Percentiles rank a stretch among this genome's conserved stretches.
Evolutionary conservation across 2,797 vertebrate genomes (phyloP).

Genomic region (Alcedo quadribrachys): DNA sequence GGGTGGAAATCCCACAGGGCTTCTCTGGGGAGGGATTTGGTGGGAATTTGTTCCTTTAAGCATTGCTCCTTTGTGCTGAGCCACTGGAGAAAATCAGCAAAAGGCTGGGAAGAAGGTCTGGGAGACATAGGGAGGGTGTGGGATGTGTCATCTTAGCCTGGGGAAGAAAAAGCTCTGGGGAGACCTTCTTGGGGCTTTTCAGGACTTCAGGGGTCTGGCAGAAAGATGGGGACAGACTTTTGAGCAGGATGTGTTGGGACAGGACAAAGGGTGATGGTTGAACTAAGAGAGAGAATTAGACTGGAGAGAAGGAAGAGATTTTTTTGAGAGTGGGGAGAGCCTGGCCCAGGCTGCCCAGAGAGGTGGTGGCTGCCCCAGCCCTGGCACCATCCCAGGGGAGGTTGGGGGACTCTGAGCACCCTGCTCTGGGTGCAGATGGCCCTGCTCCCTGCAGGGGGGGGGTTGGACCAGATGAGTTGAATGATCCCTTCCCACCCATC

Average conservation of each 20-base stretch:
- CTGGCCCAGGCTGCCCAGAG: not conserved
- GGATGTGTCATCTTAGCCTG: too few species aligned
- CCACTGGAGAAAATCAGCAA: not conserved
- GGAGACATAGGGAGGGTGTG: accelerated
- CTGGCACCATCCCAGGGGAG: not conserved
- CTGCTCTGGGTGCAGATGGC: not conserved
- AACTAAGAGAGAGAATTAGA: not conserved
- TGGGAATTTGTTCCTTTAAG: not conserved
- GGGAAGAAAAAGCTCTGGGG: not conserved
- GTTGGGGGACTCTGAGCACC: not conserved
- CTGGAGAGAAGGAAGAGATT: not conserved
- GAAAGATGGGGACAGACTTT: not conserved
- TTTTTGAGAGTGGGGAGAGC: not conserved
- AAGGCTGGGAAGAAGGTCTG: not conserved
- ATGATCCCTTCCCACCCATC: not conserved
- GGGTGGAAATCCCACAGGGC: too few species aligned
- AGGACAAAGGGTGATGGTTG: not conserved
- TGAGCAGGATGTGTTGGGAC: not conserved
- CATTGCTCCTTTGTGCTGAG: not conserved
- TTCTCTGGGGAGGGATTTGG: not conserved
- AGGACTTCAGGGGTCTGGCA: not conserved
- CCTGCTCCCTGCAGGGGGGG: not conserved
- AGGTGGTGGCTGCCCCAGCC: not conserved
- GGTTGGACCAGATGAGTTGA: not conserved
- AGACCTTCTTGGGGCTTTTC: not conserved